Base-by-base conservation (phyloP, 2,113 vertebrate species). In the Geococcyx californianus region DNA sequence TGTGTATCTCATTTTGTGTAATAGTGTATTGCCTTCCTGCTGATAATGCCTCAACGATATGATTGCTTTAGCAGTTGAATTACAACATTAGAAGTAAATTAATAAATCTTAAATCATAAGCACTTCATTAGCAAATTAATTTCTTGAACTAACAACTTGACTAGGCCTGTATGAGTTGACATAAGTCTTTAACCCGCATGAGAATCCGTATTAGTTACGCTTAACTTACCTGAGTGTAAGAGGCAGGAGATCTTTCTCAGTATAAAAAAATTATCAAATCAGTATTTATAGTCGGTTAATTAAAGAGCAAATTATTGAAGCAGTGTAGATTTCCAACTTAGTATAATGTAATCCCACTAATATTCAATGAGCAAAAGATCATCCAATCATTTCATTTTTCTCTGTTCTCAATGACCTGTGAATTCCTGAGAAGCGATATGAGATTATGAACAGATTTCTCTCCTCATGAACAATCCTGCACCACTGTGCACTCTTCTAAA, bases 231-330 rank as follows among this genome's bases (percentile, higher is more conserved):
- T 86, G 56, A 77, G 20, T 31, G 33, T 54, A 45, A 52, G 78
- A 93, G 60, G 75, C 76, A 84, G 63, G 63, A 93, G 66, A 84
- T 89, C 67, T 84, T 80, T 94, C 56, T 88, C 33, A 26, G 44
- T 31, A 73, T 90, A 95, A 96, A 95, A 90, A 95, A 80, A 90
- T 95, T 92, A 93, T 58, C 93, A 87, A 91, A 91, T 89, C 51
- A 26, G 67, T 90, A 84, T 90, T 94, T 87, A 82, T 66, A 94
- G 86, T 62, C 60, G 79, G 23, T 90, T 95, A 93, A 96, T 97
- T 93, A 93, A 84, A 89, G 28, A 95, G 33, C 24, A 75, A 81
- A 89, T 89, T 94, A 82, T 31, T 66, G 86, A 79, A 78, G 36
- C 74, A 52, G 19, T 15, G 1, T 68, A 67, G 36, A 45, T 59